These are phyloP conservation scores for Cyclopterus lumpus DNA, from an alignment of 2,797 vertebrate genomes.

Conservation along the genomic window DNA sequence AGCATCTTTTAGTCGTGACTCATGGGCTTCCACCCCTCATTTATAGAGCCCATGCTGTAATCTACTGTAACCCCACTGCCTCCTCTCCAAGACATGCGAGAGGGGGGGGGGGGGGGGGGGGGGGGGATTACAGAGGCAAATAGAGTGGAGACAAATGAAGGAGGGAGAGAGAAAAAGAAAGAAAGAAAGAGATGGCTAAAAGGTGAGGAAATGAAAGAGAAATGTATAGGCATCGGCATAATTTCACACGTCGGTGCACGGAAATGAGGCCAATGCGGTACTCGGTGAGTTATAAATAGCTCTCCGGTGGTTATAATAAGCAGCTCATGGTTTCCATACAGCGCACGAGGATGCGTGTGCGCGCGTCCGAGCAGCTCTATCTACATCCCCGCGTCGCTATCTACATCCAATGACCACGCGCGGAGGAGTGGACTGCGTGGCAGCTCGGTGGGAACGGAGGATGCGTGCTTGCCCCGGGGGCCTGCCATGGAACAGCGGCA, in stretches of 20 bases:
- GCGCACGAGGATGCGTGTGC: not conserved
- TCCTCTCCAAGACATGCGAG: conserved; percentile 9
- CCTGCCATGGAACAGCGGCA: conserved; percentile 61
- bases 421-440: conserved; percentile 46
- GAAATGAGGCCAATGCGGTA: conserved; percentile 73
- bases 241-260: conserved; percentile 68
- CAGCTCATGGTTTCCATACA: conserved; percentile 23
- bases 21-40: conserved; percentile 66
- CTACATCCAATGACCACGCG: conserved; percentile 26
- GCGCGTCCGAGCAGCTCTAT: not conserved
- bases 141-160: conserved; percentile 14
- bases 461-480: conserved; percentile 35
- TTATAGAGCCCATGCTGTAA: conserved; percentile 45
- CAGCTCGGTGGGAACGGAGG: conserved; percentile 43
- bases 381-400: not conserved
- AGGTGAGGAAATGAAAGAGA: conserved; percentile 52
- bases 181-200: conserved; percentile 16
- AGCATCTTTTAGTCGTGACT: conserved; percentile 59
- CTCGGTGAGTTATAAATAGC: conserved; percentile 68
- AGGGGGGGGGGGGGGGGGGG: not conserved
- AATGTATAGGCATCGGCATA: conserved; percentile 69
- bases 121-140: not conserved
- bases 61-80: conserved; percentile 33
- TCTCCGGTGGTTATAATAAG: conserved; percentile 56
- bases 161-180: not conserved